Conservation (phyloP, 2,888 invertebrate genomes). For the Diarsia mendica region DNA sequence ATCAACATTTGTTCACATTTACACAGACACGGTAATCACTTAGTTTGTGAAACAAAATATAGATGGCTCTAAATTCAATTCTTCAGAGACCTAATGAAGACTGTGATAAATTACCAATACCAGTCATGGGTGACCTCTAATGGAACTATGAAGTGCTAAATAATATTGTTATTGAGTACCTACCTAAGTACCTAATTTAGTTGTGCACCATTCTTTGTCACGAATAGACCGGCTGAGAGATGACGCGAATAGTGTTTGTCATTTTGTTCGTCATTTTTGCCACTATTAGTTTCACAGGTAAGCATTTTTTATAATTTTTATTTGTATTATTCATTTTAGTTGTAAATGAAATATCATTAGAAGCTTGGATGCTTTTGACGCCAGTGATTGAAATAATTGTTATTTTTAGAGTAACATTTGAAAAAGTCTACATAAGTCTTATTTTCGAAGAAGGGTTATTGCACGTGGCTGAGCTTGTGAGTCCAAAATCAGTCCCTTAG, state of each 20-base stretch:
- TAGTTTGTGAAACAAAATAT: background rate
- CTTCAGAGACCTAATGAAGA: background rate
- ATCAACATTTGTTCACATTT: background rate
- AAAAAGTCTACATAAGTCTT: background rate
- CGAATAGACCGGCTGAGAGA: slow-evolving; percentile 38
- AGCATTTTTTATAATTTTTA: background rate
- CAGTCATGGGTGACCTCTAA: background rate
- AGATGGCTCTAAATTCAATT: slow-evolving; percentile 40
- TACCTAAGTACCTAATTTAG: slow-evolving; percentile 15
- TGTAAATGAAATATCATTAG: background rate
- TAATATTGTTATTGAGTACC: slow-evolving; percentile 10
- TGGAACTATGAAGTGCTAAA: slow-evolving; percentile 33
- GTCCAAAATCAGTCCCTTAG: too few relatives aligned
- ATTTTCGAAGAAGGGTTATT: too few relatives aligned
- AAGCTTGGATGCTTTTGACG: background rate
- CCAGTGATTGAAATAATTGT: background rate
- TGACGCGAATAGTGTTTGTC: slow-evolving; percentile 60
- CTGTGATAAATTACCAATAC: slow-evolving; percentile 18
- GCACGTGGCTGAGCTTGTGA: too few relatives aligned
- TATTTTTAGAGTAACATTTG: background rate
- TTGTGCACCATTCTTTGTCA: slow-evolving; percentile 33
- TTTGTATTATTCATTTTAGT: background rate
- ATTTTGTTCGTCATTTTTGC: slow-evolving; percentile 46
- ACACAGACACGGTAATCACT: background rate
- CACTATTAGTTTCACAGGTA: slow-evolving; percentile 38